Evolutionary conservation across 1,140 invertebrate species (phyloP), one percentile per base, ranked within the genome.

Genomic region (Sycobia sp.): DNA sequence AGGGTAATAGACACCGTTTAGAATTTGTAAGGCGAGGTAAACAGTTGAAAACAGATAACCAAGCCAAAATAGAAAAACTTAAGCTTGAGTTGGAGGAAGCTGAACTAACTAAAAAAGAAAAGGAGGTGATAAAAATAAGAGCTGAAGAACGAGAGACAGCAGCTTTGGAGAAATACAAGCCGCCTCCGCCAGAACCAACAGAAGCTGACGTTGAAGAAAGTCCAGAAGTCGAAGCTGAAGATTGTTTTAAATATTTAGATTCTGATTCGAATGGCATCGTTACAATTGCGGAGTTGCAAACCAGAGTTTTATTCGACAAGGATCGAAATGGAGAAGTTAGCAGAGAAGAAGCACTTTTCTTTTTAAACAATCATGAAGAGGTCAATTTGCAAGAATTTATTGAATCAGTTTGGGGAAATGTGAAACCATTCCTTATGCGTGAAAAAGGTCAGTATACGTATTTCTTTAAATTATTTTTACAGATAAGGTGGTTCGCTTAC

Each of bases 301-400:
- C 86, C 7, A 86, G 89, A 66, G 82, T 84, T 71, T 88, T 87
- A 41, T 94, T 98, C 84, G 96, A 98, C 82, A 89, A 88, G 67
- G 90, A 98, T 81, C 87, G 87, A 61, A 91, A 98, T 85, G 94
- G 95, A 66, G 85, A 86, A 59, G 92, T 95, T 46, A 86, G 88
- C 41, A 89, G 93, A 54, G 94, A 97, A 70, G 93, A 97, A 79
- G 89, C 90, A 4, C 87, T 90, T 74, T 91, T 87, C 74, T 94
- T 93, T 76, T 81, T 95, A 53, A 87, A 88, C 67, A 87, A 89
- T 49, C 83, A 88, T 62, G 85, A 89, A 50, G 88, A 88, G 73
- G 79, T 94, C 23, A 84, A 85, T 69, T 76, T 87, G 50, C 87
- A 93, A 56, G 85, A 89, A 9, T 96, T 95, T 73, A 61, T 89